These are phyloP conservation scores for Acanthurus tractus DNA, from an alignment of 2,797 vertebrate species.

Conservation along the genomic window DNA sequence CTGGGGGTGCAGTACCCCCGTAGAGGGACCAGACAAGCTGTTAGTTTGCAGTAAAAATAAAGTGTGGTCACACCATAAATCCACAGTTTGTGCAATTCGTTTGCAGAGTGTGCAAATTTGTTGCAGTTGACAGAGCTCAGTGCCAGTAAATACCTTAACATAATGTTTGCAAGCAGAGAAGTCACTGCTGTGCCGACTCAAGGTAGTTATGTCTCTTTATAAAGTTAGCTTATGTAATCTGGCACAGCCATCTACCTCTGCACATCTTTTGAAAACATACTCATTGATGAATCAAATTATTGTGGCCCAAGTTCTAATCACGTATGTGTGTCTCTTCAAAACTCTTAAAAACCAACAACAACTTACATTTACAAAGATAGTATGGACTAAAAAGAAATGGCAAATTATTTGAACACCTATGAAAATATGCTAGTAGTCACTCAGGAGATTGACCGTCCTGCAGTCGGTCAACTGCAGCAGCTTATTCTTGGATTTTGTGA, in stretches of 20 bases:
- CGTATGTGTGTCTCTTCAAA: background rate
- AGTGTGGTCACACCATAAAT: constrained; percentile 60
- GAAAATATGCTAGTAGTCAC: too few relatives aligned
- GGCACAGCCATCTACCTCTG: background rate
- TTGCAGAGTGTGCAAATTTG: constrained; percentile 54
- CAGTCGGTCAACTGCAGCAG: too few relatives aligned
- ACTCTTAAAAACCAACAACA: background rate
- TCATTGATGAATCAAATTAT: background rate
- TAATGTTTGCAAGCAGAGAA: constrained; percentile 5
- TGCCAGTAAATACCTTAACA: background rate
- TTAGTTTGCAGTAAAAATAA: constrained; percentile 83
- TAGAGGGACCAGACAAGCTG: constrained; percentile 80
- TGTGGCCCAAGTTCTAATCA: background rate
- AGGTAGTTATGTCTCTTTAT: background rate
- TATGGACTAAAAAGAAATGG: too few relatives aligned
- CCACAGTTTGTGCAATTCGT: constrained; percentile 38
- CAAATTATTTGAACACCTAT: too few relatives aligned
- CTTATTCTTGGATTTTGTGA: too few relatives aligned
- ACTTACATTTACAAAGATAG: too few relatives aligned
- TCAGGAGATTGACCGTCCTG: too few relatives aligned
- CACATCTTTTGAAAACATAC: background rate
- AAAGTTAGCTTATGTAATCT: background rate
- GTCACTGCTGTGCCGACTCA: background rate
- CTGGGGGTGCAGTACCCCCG: constrained; percentile 62
- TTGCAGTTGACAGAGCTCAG: constrained; percentile 35